Percentiles rank a stretch among this genome's conserved stretches.
Conservation (phyloP, 64 coral and sea anemone genomes). For the Pachyseris speciosa region DNA sequence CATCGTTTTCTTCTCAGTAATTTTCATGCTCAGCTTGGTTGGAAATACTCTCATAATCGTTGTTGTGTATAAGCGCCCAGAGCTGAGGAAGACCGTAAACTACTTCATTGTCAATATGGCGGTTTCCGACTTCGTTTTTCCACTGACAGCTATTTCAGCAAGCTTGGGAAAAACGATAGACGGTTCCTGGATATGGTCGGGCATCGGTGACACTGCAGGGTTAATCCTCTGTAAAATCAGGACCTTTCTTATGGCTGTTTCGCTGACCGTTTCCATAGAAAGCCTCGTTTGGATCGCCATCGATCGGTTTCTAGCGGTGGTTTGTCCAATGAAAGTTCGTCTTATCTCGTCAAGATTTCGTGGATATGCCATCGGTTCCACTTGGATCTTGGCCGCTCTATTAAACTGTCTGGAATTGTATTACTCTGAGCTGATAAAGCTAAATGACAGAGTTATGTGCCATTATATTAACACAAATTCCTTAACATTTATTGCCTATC, state of each 20-base stretch:
- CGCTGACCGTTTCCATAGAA: background rate
- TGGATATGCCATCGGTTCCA: background rate
- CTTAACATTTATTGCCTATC: background rate
- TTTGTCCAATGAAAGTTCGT: background rate
- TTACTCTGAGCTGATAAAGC: too few species aligned
- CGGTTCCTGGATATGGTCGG: background rate
- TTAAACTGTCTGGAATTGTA: background rate
- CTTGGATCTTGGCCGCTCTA: background rate
- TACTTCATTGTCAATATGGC: slow-evolving; percentile 3
- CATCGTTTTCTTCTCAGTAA: background rate
- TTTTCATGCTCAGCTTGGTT: background rate
- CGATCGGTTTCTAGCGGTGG: background rate
- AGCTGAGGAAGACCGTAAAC: background rate
- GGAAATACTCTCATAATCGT: background rate
- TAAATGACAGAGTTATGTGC: too few species aligned
- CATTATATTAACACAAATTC: background rate
- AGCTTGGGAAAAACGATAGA: background rate
- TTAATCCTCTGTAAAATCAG: background rate
- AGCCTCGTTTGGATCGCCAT: slow-evolving; percentile 9
- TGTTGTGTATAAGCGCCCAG: background rate
- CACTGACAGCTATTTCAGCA: background rate
- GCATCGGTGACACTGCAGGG: background rate
- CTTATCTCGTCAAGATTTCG: background rate
- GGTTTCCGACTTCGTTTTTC: slow-evolving; percentile 6
- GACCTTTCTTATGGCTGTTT: background rate